Conservation (phyloP, 1,140 invertebrate species). For the Nilaparvata lugens region DNA sequence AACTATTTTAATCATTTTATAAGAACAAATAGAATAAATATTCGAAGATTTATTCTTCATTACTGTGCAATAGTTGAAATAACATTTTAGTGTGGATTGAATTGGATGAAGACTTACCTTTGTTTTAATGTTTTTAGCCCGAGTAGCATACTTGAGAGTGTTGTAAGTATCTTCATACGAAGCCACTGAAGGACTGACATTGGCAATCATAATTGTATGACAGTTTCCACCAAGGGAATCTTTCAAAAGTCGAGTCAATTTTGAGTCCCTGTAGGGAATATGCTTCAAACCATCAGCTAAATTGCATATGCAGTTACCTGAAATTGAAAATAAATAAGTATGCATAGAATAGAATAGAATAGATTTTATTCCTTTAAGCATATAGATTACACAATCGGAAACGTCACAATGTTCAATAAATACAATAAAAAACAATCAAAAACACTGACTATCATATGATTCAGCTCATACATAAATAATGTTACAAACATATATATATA, state of each 20-base stretch:
- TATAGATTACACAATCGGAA: too few relatives aligned
- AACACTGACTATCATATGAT: too few relatives aligned
- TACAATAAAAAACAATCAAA: too few relatives aligned
- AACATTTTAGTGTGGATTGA: neutral
- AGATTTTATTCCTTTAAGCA: too few relatives aligned
- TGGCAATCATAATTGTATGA: slow-evolving; percentile 96
- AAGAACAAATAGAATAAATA: too few relatives aligned
- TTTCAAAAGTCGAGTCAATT: slow-evolving; percentile 89
- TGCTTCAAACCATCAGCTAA: slow-evolving; percentile 69
- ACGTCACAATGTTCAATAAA: too few relatives aligned
- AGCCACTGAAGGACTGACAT: slow-evolving; percentile 70
- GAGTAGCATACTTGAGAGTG: slow-evolving; percentile 82
- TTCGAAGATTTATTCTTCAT: too few relatives aligned
- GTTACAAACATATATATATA: too few relatives aligned
- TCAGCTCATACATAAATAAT: too few relatives aligned
- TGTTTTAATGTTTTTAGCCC: slow-evolving; percentile 75
- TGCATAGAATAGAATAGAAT: too few relatives aligned
- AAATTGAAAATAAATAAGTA: too few relatives aligned
- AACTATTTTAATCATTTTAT: too few relatives aligned
- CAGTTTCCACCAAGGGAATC: slow-evolving; percentile 95
- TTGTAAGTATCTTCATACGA: slow-evolving; percentile 96
- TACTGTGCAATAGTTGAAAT: neutral
- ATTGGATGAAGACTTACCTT: slow-evolving; percentile 37
- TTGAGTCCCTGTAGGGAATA: slow-evolving; percentile 90
- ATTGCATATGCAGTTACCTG: slow-evolving; percentile 88